phyloP scores from a whole-genome alignment of 1,140 invertebrate genomes.

The Sitophilus oryzae region DNA sequence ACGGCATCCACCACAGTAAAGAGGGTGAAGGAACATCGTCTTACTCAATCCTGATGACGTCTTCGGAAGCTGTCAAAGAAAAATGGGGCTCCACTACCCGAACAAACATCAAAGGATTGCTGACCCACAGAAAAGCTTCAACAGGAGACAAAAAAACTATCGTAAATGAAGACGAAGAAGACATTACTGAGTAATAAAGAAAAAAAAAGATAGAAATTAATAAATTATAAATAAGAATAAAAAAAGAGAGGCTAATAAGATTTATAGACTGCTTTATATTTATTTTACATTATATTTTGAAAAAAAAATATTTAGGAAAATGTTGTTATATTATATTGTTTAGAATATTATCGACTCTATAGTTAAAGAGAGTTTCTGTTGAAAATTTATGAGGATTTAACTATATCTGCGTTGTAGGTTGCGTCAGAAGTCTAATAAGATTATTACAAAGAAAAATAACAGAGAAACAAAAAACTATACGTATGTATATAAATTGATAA shows the following conservation, averaged over 20 bases:
- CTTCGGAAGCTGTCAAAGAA: slow-evolving; percentile 56
- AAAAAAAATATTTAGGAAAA: too few relatives aligned
- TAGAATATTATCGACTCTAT: too few relatives aligned
- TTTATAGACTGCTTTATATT: neutral
- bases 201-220: too few relatives aligned
- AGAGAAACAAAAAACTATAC: too few relatives aligned
- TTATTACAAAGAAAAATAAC: too few relatives aligned
- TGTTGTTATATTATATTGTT: too few relatives aligned
- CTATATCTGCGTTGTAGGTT: too few relatives aligned
- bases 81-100: slow-evolving; percentile 55
- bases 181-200: slow-evolving; percentile 24
- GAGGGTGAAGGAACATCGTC: slow-evolving; percentile 58
- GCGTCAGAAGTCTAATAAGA: too few relatives aligned
- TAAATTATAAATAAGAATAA: neutral
- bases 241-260: neutral
- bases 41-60: slow-evolving; percentile 61
- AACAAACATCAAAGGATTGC: slow-evolving; percentile 42
- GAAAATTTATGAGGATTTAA: too few relatives aligned
- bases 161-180: slow-evolving; percentile 38
- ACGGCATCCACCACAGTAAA: slow-evolving; percentile 84
- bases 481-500: too few relatives aligned
- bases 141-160: slow-evolving; percentile 39
- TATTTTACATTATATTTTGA: too few relatives aligned
- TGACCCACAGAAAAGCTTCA: slow-evolving; percentile 38
- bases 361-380: too few relatives aligned